A percentile compares a stretch with the other conserved stretches of the same genome.
Conservation (phyloP, 2,888 invertebrate species). For the Pseudococcus longispinus region DNA sequence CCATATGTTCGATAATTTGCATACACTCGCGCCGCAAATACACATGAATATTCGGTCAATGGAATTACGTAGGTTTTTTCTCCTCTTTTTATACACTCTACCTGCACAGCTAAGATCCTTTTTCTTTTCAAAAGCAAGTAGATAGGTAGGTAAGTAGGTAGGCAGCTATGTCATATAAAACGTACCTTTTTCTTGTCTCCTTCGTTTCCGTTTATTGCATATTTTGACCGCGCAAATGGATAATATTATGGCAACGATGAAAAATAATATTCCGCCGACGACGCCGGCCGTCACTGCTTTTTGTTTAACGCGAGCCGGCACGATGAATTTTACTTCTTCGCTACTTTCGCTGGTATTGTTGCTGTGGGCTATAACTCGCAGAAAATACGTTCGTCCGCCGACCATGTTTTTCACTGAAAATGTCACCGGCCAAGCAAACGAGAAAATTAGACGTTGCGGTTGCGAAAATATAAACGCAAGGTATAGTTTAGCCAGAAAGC, state of each 20-base stretch:
- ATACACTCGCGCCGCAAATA: neutral
- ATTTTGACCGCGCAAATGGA: conserved; percentile 97
- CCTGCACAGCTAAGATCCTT: neutral
- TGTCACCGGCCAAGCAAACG: neutral
- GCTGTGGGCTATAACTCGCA: conserved; percentile 88
- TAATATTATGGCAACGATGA: conserved; percentile 95
- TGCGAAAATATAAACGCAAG: neutral
- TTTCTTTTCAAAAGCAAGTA: too few relatives aligned
- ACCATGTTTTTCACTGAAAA: conserved; percentile 84
- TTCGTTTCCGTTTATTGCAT: conserved; percentile 94
- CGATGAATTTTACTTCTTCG: conserved; percentile 86
- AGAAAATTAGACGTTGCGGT: neutral
- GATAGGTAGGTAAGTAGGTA: neutral
- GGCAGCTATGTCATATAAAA: neutral
- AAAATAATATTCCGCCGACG: conserved; percentile 95
- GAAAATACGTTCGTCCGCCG: conserved; percentile 89
- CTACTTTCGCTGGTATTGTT: conserved; percentile 85
- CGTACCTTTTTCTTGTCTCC: conserved; percentile 97
- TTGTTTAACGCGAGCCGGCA: conserved; percentile 90
- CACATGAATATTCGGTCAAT: too few relatives aligned
- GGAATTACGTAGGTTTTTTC: too few relatives aligned
- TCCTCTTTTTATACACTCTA: neutral
- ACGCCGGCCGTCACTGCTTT: conserved; percentile 96
- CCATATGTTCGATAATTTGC: neutral
- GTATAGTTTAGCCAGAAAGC: too few relatives aligned